A percentile compares a stretch with the other conserved stretches of the same genome.
Conservation (phyloP, 2,888 invertebrate species). For the Lomographa bimaculata region DNA sequence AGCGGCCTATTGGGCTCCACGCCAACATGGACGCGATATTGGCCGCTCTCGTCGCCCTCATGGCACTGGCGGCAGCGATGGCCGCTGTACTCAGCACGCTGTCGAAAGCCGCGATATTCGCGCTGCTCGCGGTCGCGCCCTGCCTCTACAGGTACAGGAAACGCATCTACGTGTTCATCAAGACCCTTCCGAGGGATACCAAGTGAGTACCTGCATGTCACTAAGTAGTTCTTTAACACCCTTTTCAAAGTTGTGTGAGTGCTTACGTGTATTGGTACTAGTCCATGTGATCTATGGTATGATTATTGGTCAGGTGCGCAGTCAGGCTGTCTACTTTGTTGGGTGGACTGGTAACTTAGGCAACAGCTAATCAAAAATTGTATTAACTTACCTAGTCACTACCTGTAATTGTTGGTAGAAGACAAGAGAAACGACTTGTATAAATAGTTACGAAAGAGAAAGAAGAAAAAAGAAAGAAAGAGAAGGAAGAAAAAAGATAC, state of each 20-base stretch:
- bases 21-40: slow-evolving; percentile 81
- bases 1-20: slow-evolving; percentile 70
- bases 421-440: no score
- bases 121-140: slow-evolving; percentile 80
- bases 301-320: no score
- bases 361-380: no score
- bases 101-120: slow-evolving; percentile 89
- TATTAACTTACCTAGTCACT: no score
- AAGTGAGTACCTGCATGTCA: slow-evolving; percentile 78
- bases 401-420: no score
- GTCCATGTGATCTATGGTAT: no score
- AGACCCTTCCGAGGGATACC: slow-evolving; percentile 86
- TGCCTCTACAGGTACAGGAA: slow-evolving; percentile 82
- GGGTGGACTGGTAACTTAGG: no score
- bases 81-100: slow-evolving; percentile 84
- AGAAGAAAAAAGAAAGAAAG: no score
- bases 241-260: background rate
- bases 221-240: slow-evolving; percentile 2
- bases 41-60: slow-evolving; percentile 77
- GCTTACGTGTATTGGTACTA: slow-evolving; percentile 9
- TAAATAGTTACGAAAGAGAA: no score
- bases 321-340: no score
- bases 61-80: slow-evolving; percentile 81
- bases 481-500: no score
- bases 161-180: slow-evolving; percentile 84